Evolutionary conservation across 2,797 vertebrate genomes (phyloP), one percentile per base, ranked within the genome.

Genomic region (Onychomys torridus): DNA sequence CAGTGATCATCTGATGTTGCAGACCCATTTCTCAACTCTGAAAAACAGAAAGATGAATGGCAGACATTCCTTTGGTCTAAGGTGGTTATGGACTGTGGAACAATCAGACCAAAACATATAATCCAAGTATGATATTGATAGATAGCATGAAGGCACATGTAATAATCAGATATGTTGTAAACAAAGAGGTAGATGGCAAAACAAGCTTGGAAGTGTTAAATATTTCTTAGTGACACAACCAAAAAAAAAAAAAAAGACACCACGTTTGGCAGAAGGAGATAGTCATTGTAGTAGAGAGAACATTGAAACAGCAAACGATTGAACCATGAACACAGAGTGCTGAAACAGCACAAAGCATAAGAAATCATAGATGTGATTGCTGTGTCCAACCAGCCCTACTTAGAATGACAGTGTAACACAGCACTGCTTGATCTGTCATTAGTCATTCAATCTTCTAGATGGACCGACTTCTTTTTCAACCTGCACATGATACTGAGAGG

Each of bases 1-100:
- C 37, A 59, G 40, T 88, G 65, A 85, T 90, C 78, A 76, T 57
- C 32, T 90, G 88, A 71, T 34, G 85, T 82, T 65, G 92, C 69
- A 87, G 23, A 59, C 17, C 25, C 34, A 83, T 1, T 61, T 96
- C 73, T 32, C 52, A 81, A 43, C 27, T 88, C 32, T 88, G 73
- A 85, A 23, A 71, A 91, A 88, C 69, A 84, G 34, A 67, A 92
- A 89, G 63, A 85, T 57, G 43, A 84, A 90, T 84, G 63, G 46
- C 49, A 57, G 17, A 61, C 29, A 81, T 81, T 94, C 43, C 34
- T 23, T 90, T 73, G 69, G 9, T n/a, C 82, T 46, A 85, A 73
- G 52, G 23, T 43, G 40, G 79, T 91, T 46, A 63, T 23, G 7
- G 23, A 46, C 49, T 65, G 5, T n/a, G 57, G 25, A 34, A 93